phyloP scores from a whole-genome alignment of 2,113 vertebrate species.

The Ascaphus truei region DNA sequence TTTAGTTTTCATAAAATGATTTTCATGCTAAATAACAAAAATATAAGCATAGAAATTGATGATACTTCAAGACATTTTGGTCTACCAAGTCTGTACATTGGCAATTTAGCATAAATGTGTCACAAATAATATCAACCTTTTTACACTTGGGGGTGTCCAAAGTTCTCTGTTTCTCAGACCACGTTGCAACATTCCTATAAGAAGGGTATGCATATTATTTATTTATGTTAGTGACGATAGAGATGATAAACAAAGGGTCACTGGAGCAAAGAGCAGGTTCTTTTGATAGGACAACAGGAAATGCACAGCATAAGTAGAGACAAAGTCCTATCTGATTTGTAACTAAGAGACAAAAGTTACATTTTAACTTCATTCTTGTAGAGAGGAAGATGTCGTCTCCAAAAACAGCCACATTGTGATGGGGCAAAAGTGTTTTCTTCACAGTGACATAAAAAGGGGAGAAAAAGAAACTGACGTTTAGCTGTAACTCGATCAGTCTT shows the following conservation, averaged over 20 bases:
- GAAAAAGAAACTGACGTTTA: too few relatives aligned
- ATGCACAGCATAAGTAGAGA: neutral
- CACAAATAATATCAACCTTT: neutral
- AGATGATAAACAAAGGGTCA: neutral
- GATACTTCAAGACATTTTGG: too few relatives aligned
- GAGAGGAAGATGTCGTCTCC: neutral
- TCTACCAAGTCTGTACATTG: too few relatives aligned
- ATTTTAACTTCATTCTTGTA: neutral
- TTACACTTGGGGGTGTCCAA: neutral
- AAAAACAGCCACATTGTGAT: too few relatives aligned
- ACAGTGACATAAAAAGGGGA: too few relatives aligned
- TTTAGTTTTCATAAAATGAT: too few relatives aligned
- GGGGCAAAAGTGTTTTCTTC: too few relatives aligned
- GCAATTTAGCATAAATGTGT: too few relatives aligned
- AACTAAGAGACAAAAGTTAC: neutral
- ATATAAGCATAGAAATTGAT: too few relatives aligned
- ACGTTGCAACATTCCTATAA: too few relatives aligned
- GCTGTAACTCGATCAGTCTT: too few relatives aligned
- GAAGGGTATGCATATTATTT: neutral
- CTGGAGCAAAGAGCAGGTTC: neutral
- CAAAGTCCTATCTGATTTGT: conserved; percentile 19
- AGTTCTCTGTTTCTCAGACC: neutral
- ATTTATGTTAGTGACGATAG: neutral
- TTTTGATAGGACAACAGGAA: neutral
- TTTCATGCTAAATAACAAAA: too few relatives aligned